phyloP scores from a whole-genome alignment of 2,113 vertebrate genomes.

The Tricholaema leucomelas region DNA sequence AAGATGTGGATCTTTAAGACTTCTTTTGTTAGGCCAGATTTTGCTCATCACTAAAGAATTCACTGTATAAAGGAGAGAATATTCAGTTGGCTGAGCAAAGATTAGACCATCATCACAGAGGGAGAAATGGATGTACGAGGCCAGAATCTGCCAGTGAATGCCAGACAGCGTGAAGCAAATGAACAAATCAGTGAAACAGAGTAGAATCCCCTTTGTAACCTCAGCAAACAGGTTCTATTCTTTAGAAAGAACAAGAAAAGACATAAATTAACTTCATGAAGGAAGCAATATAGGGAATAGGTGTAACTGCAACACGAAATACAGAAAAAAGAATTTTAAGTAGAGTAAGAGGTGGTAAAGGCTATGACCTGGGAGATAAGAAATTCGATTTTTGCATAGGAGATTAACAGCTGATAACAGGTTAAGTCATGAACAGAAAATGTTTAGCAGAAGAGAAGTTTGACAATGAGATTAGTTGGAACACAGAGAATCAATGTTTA shows the following conservation, averaged over 20 bases:
- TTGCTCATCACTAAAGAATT: neutral
- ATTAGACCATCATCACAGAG: neutral
- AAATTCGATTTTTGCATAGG: neutral
- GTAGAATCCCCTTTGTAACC: neutral
- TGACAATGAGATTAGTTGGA: neutral
- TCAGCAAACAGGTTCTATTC: conserved; percentile 11
- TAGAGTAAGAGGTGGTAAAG: neutral
- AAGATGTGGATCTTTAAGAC: neutral
- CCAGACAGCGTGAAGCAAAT: neutral
- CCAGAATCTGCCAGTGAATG: neutral
- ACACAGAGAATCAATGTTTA: neutral
- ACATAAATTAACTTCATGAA: neutral
- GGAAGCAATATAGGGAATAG: neutral
- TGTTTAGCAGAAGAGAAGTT: neutral
- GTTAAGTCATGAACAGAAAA: neutral
- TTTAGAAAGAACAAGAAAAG: conserved; percentile 24
- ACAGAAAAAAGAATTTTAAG: neutral
- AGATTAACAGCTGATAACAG: neutral
- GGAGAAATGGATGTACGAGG: neutral
- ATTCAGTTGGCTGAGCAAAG: neutral
- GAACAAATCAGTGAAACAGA: neutral
- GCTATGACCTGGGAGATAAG: neutral
- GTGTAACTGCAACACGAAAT: neutral
- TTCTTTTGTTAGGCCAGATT: neutral
- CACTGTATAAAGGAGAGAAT: neutral